Percentiles rank a stretch among this genome's conserved stretches.
These are phyloP conservation scores for Metallyticus violacea DNA, from an alignment of 2,888 invertebrate species.

Conservation along the genomic window DNA sequence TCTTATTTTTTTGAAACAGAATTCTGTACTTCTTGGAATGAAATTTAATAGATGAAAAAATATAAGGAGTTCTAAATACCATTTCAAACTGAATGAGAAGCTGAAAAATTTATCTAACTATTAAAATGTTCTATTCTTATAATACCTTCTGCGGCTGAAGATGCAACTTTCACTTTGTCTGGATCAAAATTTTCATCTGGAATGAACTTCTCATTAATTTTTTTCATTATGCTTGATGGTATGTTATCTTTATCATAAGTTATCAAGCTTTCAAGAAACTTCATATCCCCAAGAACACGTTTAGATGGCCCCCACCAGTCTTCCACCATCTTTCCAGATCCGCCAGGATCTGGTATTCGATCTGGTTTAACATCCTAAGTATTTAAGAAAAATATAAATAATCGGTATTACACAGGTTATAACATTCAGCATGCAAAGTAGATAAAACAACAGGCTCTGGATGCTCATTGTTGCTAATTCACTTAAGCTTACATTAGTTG, in stretches of 20 bases:
- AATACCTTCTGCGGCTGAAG: constrained; percentile 82
- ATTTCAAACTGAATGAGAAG: too few species aligned
- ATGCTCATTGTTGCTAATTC: too few species aligned
- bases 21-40: too few species aligned
- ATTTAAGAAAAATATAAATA: not conserved
- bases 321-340: constrained; percentile 76
- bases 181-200: constrained; percentile 87
- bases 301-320: constrained; percentile 94
- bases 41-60: too few species aligned
- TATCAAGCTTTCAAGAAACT: constrained; percentile 83
- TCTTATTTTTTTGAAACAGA: too few species aligned
- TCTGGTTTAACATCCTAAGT: constrained; percentile 81
- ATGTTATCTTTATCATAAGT: constrained; percentile 94
- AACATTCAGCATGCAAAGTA: too few species aligned
- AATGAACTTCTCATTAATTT: constrained; percentile 75
- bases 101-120: too few species aligned
- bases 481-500: too few species aligned
- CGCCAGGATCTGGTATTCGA: constrained; percentile 75
- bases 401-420: too few species aligned
- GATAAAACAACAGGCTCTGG: too few species aligned
- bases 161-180: constrained; percentile 82
- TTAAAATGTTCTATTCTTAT: not conserved
- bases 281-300: constrained; percentile 83
- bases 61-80: too few species aligned
- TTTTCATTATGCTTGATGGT: constrained; percentile 76